Base-by-base conservation (phyloP, 2,888 invertebrate species). In the Globia sparganii region DNA sequence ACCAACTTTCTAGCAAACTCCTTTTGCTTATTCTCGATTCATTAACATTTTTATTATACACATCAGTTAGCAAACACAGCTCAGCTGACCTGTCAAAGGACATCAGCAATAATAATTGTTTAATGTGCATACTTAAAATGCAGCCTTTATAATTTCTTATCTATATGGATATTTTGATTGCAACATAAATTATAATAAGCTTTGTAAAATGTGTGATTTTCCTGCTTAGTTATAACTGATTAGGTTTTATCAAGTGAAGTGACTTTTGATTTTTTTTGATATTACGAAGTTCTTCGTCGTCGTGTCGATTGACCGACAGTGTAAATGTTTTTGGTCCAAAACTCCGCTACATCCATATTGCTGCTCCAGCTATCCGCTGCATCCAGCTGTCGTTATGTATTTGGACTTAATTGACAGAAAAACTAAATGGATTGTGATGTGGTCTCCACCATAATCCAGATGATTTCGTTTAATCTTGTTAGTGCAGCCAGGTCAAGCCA, bases 141-240 rank as follows among this genome's bases (percentile, higher is more conserved):
- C 58, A 72, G 62, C 34, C 62, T 70, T 58, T 56, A 40, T 72
- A 59, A 56, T 67, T 34, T 46, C 69, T 86, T 86, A 78, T 86
- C 72, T 73, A 75, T 82, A n/a, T 62, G 37, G 3, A 46, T 62
- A 74, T 61, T 74, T 61, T 28, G 25, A 28, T 77, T 46, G 61
- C 28, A 46, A 56, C 31, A 56, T 58, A 64, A 46, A 15, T 40
- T 31, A 34, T 56, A n/a, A 62, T 46, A 8, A 8, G 25, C 46
- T 15, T 1, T 6, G 28, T 76, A 34, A 75, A 28, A 37, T 82
- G 21, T 46, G 13, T 34, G 21, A 37, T 58, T 75, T 81, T 81
- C n/a, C 62, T 37, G 13, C 8, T 56, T 75, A 2, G 13, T 18
- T 75, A 15, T 34, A 61, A 8, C 5, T 80, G 21, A 6, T n/a